These are phyloP conservation scores for Emberiza fucata DNA, from an alignment of 2,113 vertebrate species.

Conservation along the genomic window DNA sequence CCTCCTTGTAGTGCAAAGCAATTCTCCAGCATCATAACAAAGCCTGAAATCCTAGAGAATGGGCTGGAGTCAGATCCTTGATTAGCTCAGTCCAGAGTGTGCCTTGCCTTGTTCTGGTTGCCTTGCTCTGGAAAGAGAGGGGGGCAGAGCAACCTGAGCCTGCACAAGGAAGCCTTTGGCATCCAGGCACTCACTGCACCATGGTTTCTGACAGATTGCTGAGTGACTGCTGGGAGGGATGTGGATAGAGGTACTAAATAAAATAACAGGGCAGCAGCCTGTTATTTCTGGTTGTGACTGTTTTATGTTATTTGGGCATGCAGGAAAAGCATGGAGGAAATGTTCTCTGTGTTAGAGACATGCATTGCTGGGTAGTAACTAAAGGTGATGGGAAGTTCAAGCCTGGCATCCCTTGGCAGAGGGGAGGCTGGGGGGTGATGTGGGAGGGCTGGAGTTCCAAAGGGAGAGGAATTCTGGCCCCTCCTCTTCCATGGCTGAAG, in stretches of 20 bases:
- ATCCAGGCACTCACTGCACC: not conserved
- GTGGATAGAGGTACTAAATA: not conserved
- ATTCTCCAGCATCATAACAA: not conserved
- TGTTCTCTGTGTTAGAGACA: fast-evolving
- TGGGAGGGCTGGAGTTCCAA: fast-evolving
- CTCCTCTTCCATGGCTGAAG: not conserved
- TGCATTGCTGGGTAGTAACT: not conserved
- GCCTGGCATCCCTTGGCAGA: not conserved
- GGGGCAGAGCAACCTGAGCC: not conserved
- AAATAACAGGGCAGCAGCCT: not conserved
- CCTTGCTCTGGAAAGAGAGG: not conserved
- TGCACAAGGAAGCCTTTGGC: not conserved
- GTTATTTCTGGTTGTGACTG: not conserved
- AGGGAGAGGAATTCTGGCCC: fast-evolving
- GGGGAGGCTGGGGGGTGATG: too few species aligned
- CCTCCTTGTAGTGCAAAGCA: not conserved
- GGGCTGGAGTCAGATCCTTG: not conserved
- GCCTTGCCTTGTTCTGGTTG: not conserved
- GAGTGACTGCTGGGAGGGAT: not conserved
- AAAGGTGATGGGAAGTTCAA: not conserved
- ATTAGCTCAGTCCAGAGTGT: not conserved
- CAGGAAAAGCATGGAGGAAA: not conserved
- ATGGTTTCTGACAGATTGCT: not conserved
- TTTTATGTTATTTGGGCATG: not conserved
- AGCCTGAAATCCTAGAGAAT: not conserved